These are phyloP conservation scores for Triplophysa dalaica DNA, from an alignment of 2,113 vertebrate genomes.

Conservation along the genomic window DNA sequence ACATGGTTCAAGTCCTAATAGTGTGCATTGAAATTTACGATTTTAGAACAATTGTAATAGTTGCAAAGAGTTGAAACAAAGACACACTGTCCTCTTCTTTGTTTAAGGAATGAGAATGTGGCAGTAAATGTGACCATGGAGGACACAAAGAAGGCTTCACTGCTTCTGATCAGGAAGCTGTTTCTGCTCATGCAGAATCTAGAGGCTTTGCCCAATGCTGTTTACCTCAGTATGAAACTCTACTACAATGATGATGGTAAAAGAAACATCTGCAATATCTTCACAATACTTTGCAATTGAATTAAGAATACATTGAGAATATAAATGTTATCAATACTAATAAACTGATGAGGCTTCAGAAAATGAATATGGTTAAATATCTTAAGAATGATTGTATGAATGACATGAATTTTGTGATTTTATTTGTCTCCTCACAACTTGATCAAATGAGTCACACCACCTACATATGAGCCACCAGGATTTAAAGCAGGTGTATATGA, in stretches of 20 bases:
- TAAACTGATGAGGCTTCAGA: background rate
- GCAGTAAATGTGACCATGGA: constrained; percentile 65
- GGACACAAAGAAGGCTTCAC: constrained; percentile 86
- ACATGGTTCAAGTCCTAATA: background rate
- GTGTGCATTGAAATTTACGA: too few species aligned
- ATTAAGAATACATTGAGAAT: too few species aligned
- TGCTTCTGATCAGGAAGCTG: constrained; percentile 91
- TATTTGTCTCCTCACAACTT: constrained; percentile 21
- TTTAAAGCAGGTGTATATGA: constrained; percentile 85
- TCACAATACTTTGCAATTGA: background rate
- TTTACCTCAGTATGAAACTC: constrained; percentile 92
- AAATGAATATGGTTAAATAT: too few species aligned
- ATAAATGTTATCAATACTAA: background rate
- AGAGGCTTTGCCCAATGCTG: constrained; percentile 77
- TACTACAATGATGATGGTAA: constrained; percentile 93
- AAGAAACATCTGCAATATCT: constrained; percentile 24
- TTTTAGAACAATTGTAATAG: too few species aligned
- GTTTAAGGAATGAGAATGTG: constrained; percentile 62
- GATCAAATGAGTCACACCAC: constrained; percentile 81
- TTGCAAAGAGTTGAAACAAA: too few species aligned
- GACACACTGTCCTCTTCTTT: background rate
- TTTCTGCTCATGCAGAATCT: constrained; percentile 92
- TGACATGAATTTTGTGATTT: background rate
- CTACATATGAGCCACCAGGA: constrained; percentile 90
- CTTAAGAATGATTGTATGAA: too few species aligned